phyloP scores from a whole-genome alignment of 2,113 vertebrate genomes.

The Embiotoca jacksoni region DNA sequence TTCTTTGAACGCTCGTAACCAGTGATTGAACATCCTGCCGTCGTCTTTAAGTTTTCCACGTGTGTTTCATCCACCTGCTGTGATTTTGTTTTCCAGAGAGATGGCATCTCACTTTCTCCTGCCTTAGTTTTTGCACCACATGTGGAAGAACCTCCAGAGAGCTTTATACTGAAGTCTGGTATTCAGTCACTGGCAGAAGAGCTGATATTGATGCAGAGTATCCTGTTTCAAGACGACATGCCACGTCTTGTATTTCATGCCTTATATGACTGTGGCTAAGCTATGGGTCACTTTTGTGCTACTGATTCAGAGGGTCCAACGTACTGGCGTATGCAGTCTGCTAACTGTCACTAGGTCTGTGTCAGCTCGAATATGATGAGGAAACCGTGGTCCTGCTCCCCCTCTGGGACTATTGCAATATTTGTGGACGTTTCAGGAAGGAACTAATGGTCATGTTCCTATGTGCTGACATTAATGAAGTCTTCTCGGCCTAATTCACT shows the following conservation, averaged over 20 bases:
- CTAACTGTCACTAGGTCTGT: neutral
- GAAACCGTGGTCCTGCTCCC: neutral
- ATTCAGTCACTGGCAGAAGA: slow-evolving; percentile 18
- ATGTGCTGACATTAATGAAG: slow-evolving; percentile 19
- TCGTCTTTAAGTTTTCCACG: no score
- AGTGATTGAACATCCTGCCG: no score
- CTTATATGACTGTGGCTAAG: neutral
- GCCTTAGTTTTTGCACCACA: no score
- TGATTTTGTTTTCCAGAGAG: no score
- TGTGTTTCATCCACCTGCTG: no score
- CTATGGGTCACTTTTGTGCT: neutral
- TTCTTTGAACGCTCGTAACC: no score
- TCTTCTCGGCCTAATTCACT: neutral
- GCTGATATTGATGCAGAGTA: neutral
- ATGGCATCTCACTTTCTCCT: no score
- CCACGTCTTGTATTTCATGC: slow-evolving; percentile 38
- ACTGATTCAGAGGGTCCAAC: neutral
- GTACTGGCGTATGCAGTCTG: neutral
- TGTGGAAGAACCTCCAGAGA: neutral
- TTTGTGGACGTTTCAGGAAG: slow-evolving; percentile 48
- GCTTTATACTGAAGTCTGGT: slow-evolving; percentile 16
- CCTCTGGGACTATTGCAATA: slow-evolving; percentile 14
- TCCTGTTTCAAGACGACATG: slow-evolving; percentile 34
- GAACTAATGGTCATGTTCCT: slow-evolving; percentile 26
- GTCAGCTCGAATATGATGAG: neutral